phyloP scores from a whole-genome alignment of 2,113 vertebrate genomes.

The Opisthocomus hoazin region DNA sequence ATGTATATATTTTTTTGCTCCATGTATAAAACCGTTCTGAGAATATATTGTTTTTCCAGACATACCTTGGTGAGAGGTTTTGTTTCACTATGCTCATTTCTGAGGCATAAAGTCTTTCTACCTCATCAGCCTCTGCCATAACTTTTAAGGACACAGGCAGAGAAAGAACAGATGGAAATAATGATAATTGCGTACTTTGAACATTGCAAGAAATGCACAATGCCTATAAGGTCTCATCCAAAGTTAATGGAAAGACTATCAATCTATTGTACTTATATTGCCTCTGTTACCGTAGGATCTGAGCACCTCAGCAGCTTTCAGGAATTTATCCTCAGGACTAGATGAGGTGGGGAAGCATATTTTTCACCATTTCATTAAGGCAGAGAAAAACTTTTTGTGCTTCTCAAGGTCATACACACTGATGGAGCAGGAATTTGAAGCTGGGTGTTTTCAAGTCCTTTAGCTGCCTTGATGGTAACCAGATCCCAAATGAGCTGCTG shows the following conservation, averaged over 20 bases:
- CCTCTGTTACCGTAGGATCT: neutral
- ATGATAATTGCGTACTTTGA: slow-evolving; percentile 16
- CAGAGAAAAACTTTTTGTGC: neutral
- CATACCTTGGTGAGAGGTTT: neutral
- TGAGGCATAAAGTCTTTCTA: neutral
- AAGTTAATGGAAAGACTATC: neutral
- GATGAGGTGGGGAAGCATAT: neutral
- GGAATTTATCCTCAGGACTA: neutral
- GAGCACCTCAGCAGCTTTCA: neutral
- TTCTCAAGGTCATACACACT: neutral
- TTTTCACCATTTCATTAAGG: neutral
- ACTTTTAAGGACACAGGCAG: neutral
- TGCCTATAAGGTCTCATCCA: slow-evolving; percentile 13
- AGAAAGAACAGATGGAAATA: slow-evolving; percentile 37
- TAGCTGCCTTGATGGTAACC: neutral
- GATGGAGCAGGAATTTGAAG: neutral
- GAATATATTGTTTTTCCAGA: neutral
- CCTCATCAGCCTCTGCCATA: neutral
- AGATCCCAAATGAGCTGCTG: fast-evolving
- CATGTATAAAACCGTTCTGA: neutral
- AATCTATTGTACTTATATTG: neutral
- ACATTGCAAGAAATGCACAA: neutral
- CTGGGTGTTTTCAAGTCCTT: neutral
- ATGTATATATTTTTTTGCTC: neutral
- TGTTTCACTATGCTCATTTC: neutral